phyloP scores from a whole-genome alignment of 2,888 invertebrate genomes.

The Xylocampa areola region DNA sequence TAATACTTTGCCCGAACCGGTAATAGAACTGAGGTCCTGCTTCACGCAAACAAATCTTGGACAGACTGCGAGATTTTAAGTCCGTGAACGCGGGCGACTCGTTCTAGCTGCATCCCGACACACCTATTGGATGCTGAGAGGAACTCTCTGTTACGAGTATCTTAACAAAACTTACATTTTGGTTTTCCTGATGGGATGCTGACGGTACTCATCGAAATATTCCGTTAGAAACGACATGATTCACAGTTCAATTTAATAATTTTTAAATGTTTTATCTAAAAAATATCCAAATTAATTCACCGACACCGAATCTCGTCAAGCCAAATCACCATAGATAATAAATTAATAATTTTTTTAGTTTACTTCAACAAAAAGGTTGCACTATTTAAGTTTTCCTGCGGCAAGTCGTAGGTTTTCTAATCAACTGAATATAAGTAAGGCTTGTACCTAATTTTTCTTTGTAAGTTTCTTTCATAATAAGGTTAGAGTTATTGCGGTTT shows the following conservation, averaged over 20 bases:
- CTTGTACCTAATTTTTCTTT: constrained; percentile 68
- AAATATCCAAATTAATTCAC: constrained; percentile 14
- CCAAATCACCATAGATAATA: constrained; percentile 2
- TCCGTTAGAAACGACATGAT: constrained; percentile 86
- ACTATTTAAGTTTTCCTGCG: constrained; percentile 19
- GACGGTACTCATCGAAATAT: constrained; percentile 84
- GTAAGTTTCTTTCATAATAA: constrained; percentile 78
- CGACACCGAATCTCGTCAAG: constrained; percentile 2
- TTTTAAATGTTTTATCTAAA: constrained; percentile 11
- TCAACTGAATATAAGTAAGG: constrained; percentile 66
- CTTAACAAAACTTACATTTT: constrained; percentile 77
- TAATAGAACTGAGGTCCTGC: too few relatives aligned
- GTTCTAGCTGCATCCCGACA: too few relatives aligned
- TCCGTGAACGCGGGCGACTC: too few relatives aligned
- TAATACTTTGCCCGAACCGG: too few relatives aligned
- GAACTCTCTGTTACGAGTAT: background rate
- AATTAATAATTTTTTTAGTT: constrained; percentile 6
- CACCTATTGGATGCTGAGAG: too few relatives aligned
- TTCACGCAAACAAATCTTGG: too few relatives aligned
- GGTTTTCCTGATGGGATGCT: constrained; percentile 81
- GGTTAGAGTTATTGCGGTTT: constrained; percentile 79
- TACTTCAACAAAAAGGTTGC: constrained; percentile 2
- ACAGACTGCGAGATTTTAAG: too few relatives aligned
- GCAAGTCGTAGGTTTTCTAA: constrained; percentile 55
- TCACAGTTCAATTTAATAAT: constrained; percentile 39